phyloP scores from a whole-genome alignment of 2,113 vertebrate genomes.

The Tylochromis polylepis region DNA sequence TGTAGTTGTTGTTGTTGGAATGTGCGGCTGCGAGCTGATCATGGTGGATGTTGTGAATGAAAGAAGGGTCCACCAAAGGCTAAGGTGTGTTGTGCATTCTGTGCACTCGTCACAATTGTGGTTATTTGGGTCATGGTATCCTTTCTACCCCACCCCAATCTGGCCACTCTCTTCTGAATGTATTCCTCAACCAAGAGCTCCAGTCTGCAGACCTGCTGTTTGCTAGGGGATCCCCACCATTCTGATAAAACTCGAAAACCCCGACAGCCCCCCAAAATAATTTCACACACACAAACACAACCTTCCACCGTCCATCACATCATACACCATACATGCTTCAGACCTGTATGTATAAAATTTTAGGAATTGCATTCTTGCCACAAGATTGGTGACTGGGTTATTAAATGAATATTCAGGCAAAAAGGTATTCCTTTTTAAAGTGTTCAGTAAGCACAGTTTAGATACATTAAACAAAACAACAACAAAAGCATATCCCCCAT shows the following conservation, averaged over 20 bases:
- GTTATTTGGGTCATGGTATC: background rate
- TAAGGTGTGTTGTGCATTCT: background rate
- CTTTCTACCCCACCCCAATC: background rate
- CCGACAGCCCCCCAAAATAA: background rate
- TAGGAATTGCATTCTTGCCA: background rate
- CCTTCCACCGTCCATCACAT: background rate
- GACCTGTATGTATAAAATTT: background rate
- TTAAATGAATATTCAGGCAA: background rate
- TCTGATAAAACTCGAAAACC: background rate
- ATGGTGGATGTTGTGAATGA: background rate
- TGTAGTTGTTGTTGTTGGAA: too few species aligned
- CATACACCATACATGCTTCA: background rate
- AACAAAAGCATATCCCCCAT: background rate
- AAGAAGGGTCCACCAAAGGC: background rate
- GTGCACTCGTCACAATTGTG: background rate
- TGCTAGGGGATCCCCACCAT: background rate
- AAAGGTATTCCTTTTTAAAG: background rate
- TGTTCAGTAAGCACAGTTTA: background rate
- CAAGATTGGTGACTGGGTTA: background rate
- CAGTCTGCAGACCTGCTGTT: background rate
- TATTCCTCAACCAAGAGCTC: background rate
- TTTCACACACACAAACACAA: background rate
- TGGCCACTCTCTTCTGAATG: background rate
- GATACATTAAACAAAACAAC: background rate
- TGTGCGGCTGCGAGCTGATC: too few species aligned